These are phyloP conservation scores for Zosterops borbonicus DNA, from an alignment of 2,113 vertebrate species.

Conservation along the genomic window DNA sequence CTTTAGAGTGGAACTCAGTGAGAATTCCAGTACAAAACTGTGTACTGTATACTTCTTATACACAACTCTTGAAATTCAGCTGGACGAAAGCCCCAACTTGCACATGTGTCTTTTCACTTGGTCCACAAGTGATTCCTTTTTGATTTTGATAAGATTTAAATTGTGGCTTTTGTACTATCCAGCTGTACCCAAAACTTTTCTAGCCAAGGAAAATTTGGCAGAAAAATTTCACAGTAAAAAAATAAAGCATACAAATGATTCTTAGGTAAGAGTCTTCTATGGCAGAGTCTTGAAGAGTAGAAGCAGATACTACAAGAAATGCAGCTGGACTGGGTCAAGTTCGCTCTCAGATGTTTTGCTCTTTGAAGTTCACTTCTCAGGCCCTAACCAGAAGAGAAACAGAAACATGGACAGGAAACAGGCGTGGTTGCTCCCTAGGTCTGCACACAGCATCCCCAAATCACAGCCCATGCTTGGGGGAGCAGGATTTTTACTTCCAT, in stretches of 20 bases:
- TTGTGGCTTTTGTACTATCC: background rate
- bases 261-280: background rate
- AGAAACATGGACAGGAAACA: background rate
- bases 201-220: background rate
- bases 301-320: background rate
- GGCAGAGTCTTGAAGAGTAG: background rate
- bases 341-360: background rate
- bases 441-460: background rate
- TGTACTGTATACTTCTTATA: background rate
- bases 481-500: background rate
- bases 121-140: background rate
- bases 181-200: background rate
- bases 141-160: background rate
- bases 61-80: background rate
- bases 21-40: background rate
- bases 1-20: background rate
- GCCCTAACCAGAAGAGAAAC: background rate
- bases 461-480: accelerated
- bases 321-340: background rate
- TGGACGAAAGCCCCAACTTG: background rate
- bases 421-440: background rate
- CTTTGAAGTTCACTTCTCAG: background rate
- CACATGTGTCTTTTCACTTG: background rate
- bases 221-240: background rate
- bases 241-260: background rate